These are phyloP conservation scores for Acanthornis magna DNA, from an alignment of 2,797 vertebrate genomes.

Conservation along the genomic window DNA sequence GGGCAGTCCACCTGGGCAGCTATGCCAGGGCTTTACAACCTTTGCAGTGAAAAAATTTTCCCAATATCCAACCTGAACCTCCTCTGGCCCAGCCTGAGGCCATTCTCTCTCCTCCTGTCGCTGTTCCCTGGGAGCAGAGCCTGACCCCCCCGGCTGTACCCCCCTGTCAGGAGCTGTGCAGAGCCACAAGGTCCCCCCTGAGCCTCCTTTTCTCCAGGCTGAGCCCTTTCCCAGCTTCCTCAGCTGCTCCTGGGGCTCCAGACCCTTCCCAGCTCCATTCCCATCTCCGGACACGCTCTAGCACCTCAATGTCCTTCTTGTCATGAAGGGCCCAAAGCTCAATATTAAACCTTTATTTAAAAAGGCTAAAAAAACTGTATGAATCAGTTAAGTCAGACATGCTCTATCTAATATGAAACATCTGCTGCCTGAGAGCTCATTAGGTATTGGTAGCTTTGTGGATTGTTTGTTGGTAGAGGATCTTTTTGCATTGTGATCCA, in stretches of 20 bases:
- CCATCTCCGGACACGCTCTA: not conserved
- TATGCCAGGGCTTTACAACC: not conserved
- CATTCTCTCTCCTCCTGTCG: not conserved
- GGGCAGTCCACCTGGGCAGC: not conserved
- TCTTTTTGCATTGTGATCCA: not conserved
- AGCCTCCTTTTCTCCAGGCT: not conserved
- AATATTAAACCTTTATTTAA: not conserved
- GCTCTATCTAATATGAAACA: not conserved
- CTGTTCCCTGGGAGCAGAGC: not conserved
- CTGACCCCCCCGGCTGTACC: rapidly evolving
- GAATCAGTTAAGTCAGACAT: not conserved
- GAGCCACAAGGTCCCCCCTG: not conserved
- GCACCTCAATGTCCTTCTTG: not conserved
- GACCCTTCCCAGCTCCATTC: not conserved
- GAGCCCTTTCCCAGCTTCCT: not conserved
- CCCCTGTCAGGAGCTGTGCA: not conserved
- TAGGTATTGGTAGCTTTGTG: not conserved
- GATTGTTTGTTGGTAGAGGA: rapidly evolving
- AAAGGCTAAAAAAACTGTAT: too few relatives aligned
- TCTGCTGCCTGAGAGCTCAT: not conserved
- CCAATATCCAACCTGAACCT: too few relatives aligned
- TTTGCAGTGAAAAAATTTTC: not conserved
- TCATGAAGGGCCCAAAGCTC: not conserved
- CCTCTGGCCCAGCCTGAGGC: not conserved
- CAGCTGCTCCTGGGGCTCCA: not conserved